These are phyloP conservation scores for Pitangus sulphuratus DNA, from an alignment of 2,797 vertebrate genomes.

Conservation along the genomic window DNA sequence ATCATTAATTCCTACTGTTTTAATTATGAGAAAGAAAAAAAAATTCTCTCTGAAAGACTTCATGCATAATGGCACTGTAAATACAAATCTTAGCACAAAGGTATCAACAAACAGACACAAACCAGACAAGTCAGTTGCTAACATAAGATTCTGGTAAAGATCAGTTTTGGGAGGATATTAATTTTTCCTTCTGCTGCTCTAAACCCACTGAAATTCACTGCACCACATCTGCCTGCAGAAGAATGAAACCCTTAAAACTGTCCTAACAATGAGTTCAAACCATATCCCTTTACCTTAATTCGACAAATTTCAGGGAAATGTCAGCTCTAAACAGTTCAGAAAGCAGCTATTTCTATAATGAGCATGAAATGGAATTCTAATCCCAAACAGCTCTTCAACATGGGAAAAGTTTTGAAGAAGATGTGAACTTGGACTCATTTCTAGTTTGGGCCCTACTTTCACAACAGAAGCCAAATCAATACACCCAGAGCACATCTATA, in stretches of 20 bases:
- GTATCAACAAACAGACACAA: conserved; percentile 36
- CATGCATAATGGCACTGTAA: conserved; percentile 65
- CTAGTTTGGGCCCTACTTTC: not conserved
- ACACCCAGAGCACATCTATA: not conserved
- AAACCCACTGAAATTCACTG: not conserved
- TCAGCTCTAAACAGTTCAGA: not conserved
- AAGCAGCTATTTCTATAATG: not conserved
- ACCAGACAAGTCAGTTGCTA: not conserved
- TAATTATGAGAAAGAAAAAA: conserved; percentile 68
- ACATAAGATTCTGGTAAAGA: conserved; percentile 21
- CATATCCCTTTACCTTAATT: not conserved
- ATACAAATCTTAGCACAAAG: conserved; percentile 51
- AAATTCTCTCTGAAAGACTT: conserved; percentile 30
- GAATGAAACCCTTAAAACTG: not conserved
- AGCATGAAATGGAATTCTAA: not conserved
- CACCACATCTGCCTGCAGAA: not conserved
- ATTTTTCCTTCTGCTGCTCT: not conserved
- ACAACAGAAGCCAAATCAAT: not conserved
- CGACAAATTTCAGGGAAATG: conserved; percentile 34
- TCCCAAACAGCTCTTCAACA: not conserved
- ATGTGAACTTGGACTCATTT: not conserved
- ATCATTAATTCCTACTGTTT: conserved; percentile 74
- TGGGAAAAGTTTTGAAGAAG: not conserved
- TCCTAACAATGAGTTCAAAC: conserved; percentile 25
- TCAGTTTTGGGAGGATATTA: not conserved